phyloP scores from a whole-genome alignment of 1,140 invertebrate genomes.

The Cryptotermes secundus region DNA sequence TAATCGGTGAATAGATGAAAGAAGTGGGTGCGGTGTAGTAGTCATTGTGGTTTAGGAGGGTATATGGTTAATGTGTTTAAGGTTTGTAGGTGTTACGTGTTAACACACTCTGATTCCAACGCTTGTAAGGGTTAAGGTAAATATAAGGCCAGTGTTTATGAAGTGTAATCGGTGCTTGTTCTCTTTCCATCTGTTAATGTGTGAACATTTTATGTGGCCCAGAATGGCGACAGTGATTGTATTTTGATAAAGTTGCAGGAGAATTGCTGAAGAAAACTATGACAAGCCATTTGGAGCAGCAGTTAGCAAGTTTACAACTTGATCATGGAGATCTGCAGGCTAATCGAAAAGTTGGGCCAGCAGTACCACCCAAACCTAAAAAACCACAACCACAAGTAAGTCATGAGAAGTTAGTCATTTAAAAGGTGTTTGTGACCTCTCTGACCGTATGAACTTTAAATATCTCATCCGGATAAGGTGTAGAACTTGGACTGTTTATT shows the following conservation, averaged over 20 bases:
- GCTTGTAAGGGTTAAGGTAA: background rate
- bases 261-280: slow-evolving; percentile 28
- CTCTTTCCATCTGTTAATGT: background rate
- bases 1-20: background rate
- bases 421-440: background rate
- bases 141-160: background rate
- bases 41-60: too few relatives aligned
- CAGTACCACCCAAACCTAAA: slow-evolving; percentile 77
- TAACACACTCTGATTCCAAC: background rate
- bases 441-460: too few relatives aligned
- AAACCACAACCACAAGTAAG: slow-evolving; percentile 43
- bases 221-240: background rate
- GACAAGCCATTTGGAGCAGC: slow-evolving; percentile 49
- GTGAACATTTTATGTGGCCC: background rate
- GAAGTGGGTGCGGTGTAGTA: background rate
- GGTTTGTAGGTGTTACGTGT: too few relatives aligned
- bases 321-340: slow-evolving; percentile 41
- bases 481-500: too few relatives aligned
- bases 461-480: too few relatives aligned
- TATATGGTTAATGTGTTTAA: too few relatives aligned
- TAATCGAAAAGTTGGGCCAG: slow-evolving; percentile 69
- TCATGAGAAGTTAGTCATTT: background rate
- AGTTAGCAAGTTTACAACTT: slow-evolving; percentile 52
- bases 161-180: background rate
- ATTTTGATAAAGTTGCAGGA: background rate